Evolutionary conservation across 2,797 vertebrate species (phyloP).

Genomic region (Myiothlypis chrysogaster): DNA sequence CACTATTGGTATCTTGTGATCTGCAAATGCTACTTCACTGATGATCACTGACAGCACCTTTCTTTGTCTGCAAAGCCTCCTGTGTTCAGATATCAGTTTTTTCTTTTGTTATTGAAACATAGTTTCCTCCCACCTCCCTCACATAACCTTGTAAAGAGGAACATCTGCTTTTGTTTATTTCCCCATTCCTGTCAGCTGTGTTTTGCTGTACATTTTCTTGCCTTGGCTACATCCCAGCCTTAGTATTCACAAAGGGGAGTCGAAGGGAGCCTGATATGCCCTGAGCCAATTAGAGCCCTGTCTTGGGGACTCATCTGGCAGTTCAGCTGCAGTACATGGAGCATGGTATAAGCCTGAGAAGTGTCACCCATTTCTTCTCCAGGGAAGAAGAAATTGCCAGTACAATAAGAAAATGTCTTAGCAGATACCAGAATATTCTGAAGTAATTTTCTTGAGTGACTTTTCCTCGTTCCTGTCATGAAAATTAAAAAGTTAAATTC

Average conservation of each 20-base stretch:
- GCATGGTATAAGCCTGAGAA: background rate
- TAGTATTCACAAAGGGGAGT: background rate
- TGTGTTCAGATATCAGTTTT: background rate
- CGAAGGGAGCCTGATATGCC: background rate
- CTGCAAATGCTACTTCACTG: background rate
- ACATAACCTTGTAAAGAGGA: background rate
- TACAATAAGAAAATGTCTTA: background rate
- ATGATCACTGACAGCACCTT: background rate
- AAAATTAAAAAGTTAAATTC: background rate
- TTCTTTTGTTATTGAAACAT: background rate
- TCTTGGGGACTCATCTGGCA: background rate
- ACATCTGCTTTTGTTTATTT: slow-evolving; percentile 40
- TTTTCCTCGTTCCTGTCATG: background rate
- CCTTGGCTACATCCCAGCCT: background rate
- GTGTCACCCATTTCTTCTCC: background rate
- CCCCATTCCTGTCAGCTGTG: background rate
- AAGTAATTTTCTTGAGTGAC: background rate
- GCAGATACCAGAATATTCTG: background rate
- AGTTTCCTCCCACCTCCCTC: background rate
- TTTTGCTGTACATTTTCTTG: slow-evolving; percentile 15
- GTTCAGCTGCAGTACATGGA: background rate
- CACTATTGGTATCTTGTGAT: background rate
- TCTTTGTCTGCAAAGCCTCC: background rate
- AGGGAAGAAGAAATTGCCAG: background rate
- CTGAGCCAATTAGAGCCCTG: background rate